phyloP scores from a whole-genome alignment of 2,797 vertebrate species.

The Helarctos malayanus region DNA sequence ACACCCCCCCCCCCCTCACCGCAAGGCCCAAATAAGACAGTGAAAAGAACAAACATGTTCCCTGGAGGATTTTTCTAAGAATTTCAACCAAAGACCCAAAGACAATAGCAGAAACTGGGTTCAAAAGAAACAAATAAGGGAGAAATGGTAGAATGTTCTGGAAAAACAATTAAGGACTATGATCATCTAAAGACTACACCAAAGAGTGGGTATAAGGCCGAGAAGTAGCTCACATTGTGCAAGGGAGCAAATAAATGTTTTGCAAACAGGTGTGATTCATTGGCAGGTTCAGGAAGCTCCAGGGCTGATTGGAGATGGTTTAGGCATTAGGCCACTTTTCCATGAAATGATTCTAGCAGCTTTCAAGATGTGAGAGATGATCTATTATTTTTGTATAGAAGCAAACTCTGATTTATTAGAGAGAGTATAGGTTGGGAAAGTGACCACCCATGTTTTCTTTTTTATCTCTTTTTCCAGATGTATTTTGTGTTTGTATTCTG shows the following conservation, averaged over 20 bases:
- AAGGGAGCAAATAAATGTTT: not conserved
- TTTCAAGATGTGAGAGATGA: slow-evolving; percentile 56
- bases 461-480: slow-evolving; percentile 82
- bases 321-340: slow-evolving; percentile 40
- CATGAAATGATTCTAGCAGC: slow-evolving; percentile 69
- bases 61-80: slow-evolving; percentile 45
- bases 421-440: slow-evolving; percentile 61
- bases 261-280: not conserved
- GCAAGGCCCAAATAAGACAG: not conserved
- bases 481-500: slow-evolving; percentile 53
- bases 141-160: not conserved
- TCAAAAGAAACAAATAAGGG: slow-evolving; percentile 40
- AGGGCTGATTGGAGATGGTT: not conserved
- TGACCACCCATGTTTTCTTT: slow-evolving; percentile 70
- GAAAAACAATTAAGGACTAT: not conserved
- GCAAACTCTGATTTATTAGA: slow-evolving; percentile 73
- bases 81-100: not conserved
- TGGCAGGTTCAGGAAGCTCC: not conserved
- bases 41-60: not conserved
- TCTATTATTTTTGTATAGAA: slow-evolving; percentile 64
- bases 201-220: not conserved
- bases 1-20: not conserved
- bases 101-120: not conserved
- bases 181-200: not conserved
- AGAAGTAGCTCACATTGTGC: not conserved